These are phyloP conservation scores for Centroberyx gerrardi DNA, from an alignment of 2,797 vertebrate genomes.

Conservation along the genomic window DNA sequence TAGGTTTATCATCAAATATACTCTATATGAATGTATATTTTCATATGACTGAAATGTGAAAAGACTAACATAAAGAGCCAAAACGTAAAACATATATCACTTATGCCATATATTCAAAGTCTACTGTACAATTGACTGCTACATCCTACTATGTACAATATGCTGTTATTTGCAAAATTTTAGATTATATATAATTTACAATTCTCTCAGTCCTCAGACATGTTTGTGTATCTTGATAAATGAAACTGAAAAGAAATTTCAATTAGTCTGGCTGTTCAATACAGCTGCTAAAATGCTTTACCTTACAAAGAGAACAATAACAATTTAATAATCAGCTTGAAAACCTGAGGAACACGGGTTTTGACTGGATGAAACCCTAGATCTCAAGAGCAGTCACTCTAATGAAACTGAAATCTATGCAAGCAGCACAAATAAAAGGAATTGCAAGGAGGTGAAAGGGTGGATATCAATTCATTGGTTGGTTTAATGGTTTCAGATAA, in stretches of 20 bases:
- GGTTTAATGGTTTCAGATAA: too few species aligned
- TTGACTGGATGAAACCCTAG: not conserved
- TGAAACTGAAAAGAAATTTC: not conserved
- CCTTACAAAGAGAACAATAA: not conserved
- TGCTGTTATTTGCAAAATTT: too few species aligned
- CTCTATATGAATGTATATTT: not conserved
- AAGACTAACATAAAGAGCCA: not conserved
- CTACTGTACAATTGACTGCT: too few species aligned
- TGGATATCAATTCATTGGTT: too few species aligned
- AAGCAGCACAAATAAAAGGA: not conserved
- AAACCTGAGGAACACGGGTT: not conserved
- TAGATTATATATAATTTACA: too few species aligned
- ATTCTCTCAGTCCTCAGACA: not conserved
- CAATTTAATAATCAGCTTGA: not conserved
- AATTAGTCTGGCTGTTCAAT: not conserved
- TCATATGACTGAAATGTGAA: conserved; percentile 2
- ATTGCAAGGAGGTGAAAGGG: not conserved
- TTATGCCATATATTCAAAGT: too few species aligned
- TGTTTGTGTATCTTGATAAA: not conserved
- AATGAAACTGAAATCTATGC: not conserved
- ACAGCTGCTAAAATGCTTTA: not conserved
- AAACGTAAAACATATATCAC: not conserved
- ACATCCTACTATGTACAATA: too few species aligned
- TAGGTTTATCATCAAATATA: not conserved
- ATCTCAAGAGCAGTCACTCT: not conserved